These are phyloP conservation scores for Vulpes ferrilata DNA, from an alignment of 2,113 vertebrate species.

Conservation along the genomic window DNA sequence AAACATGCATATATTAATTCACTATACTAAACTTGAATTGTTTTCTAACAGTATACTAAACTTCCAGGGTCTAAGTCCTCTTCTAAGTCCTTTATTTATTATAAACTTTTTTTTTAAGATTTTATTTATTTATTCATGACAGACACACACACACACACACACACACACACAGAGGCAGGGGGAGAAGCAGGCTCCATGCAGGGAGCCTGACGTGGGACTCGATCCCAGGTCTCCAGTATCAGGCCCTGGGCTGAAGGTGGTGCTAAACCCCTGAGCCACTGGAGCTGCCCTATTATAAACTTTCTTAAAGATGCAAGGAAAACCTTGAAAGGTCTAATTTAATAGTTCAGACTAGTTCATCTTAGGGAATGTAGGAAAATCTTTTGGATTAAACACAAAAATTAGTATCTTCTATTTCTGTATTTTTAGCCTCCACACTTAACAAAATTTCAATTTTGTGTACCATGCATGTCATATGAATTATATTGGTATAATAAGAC, in stretches of 20 bases:
- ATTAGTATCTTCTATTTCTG: not conserved
- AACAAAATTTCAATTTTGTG: not conserved
- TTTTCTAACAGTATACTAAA: constrained; percentile 36
- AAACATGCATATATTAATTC: not conserved
- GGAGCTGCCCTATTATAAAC: not conserved
- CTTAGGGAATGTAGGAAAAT: not conserved
- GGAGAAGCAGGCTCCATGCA: no score
- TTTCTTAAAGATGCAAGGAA: constrained; percentile 9
- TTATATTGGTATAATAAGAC: not conserved
- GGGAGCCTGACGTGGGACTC: no score
- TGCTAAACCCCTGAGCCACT: no score
- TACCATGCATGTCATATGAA: not conserved
- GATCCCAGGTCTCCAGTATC: no score
- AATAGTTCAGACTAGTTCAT: not conserved
- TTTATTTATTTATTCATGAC: no score
- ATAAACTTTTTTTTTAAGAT: not conserved
- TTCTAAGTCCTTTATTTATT: not conserved
- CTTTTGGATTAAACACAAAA: not conserved
- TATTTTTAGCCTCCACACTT: not conserved
- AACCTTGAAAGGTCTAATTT: not conserved
- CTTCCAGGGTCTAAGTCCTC: not conserved
- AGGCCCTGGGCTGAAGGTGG: no score
- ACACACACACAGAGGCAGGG: no score
- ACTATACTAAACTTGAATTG: not conserved
- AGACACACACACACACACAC: no score